Evolutionary conservation across 2,888 invertebrate genomes (phyloP), one percentile per base, ranked within the genome.

Genomic region (Peribatodes rhomboidaria): DNA sequence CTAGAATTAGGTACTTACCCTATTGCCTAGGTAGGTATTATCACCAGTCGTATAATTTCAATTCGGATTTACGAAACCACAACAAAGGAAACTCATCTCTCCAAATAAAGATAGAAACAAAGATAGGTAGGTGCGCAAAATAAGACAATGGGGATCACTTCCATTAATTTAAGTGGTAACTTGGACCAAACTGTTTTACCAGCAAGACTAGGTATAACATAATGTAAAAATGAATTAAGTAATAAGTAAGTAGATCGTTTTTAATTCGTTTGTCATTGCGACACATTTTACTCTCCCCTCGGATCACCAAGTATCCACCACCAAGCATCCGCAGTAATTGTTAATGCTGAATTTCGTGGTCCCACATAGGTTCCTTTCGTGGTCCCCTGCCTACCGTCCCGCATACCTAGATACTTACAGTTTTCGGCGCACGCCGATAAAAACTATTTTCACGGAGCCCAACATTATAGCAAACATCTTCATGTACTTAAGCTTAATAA

Each of bases 61-160:
- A 54, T 53, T 53, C 11, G 13, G 14, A 27, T 37, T 14, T 9
- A 22, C 33, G 18, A 14, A 7, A 33, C 44, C 60, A 27, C 53
- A 46, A 33, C 42, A 41, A 53, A 54, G 58, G 49, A 35, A 11
- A 16, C 8, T 3, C 7, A 18, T 27, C 1, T 18, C n/a, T 50
- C 9, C n/a, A 8, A 46, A 46, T 46, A 22, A 31, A 31, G 31
- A 49, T 11, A 14, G 16, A 16, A 11, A 20, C 44, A 44, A 44
- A 20, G 44, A 20, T 44, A 20, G 27, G 6, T 27, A 27, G 27
- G 10, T n/a, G 10, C 9, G 3, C 13, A 3, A 31, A 31, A 27
- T n/a, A 27, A 14, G 31, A 31, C 47, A 47, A 31, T 31, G 14
- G 9, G 14, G n/a, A 22, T 8, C n/a, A 46, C 46, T 27, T 46